Conservation (phyloP, 2,888 invertebrate species). For the Agrochola circellaris region DNA sequence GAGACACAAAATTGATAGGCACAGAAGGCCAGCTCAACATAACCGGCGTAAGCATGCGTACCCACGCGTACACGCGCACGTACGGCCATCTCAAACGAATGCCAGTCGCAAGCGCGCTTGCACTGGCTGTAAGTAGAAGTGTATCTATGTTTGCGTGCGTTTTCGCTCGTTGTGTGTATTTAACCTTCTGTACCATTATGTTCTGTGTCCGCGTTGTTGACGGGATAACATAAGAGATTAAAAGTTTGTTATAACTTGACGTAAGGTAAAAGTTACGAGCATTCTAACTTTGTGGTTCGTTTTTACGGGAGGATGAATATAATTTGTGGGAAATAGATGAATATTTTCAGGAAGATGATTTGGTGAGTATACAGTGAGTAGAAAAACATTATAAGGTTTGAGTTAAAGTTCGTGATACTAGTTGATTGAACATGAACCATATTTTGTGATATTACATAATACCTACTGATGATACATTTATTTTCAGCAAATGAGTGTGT, state of each 20-base stretch:
- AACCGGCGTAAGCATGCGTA: neutral
- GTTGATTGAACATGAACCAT: neutral
- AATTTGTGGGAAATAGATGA: conserved; percentile 31
- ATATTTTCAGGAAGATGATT: conserved; percentile 14
- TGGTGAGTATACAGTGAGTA: neutral
- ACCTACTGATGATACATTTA: neutral
- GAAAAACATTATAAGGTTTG: neutral
- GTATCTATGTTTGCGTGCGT: neutral
- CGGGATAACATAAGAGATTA: conserved; percentile 74
- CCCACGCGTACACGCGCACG: neutral
- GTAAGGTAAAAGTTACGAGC: conserved; percentile 61
- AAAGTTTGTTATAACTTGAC: conserved; percentile 71
- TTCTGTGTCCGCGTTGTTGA: conserved; percentile 58
- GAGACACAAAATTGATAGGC: neutral
- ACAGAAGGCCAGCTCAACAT: conserved; percentile 3
- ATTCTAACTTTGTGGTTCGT: conserved; percentile 49
- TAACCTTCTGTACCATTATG: conserved; percentile 14
- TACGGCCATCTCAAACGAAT: no score
- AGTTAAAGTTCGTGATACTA: no score
- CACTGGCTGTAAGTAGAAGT: neutral
- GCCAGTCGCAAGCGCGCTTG: neutral
- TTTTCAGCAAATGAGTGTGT: no score
- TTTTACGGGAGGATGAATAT: conserved; percentile 51
- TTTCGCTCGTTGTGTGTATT: neutral
- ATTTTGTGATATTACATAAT: neutral